Evolutionary conservation across 2,797 vertebrate species (phyloP), one percentile per base, ranked within the genome.

Genomic region (Falco rusticolus): DNA sequence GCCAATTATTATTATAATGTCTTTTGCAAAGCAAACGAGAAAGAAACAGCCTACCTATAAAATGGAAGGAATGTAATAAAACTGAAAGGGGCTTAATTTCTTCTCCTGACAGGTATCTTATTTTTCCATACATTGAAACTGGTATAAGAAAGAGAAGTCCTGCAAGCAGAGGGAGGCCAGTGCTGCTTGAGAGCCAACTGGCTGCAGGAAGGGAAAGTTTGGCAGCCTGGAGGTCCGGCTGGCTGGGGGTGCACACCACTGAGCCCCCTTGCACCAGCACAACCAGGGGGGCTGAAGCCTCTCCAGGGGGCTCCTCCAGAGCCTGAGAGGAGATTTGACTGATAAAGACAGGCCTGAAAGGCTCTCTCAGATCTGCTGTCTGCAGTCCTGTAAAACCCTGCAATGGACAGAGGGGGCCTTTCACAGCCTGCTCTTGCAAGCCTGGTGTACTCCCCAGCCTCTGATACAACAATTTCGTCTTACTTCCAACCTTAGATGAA

Each of bases 401-500:
- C 84, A 77, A 13, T 17, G 64, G 87, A 94, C 93, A 93, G 93
- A 95, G 45, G n/a, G 66, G 91, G 63, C 77, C 89, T 97, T 97
- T 96, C 94, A 96, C 69, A 85, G 87, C 59, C 65, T 2, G 5
- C n/a, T 24, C 72, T 80, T 31, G 47, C 79, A 68, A 95, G 91
- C 86, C 91, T 96, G 96, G 89, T 76, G 8, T 68, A 22, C 47
- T 93, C 94, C 82, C 68, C 91, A 88, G 92, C 61, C 68, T 93
- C 93, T 69, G 84, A 81, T 84, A 90, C 71, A 95, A 92, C 92
- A 92, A 91, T 96, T 96, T 85, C 41, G 0, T 78, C 84, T 90
- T 87, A 79, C 10, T 39, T 95, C 84, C 87, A 83, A 26, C 43
- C 33, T 64, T 59, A 81, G 76, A 68, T 76, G 92, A 92, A 91